Percentiles rank a stretch among this genome's conserved stretches.
phyloP scores from a whole-genome alignment of 2,797 vertebrate genomes.

The Myotis vivesi region DNA sequence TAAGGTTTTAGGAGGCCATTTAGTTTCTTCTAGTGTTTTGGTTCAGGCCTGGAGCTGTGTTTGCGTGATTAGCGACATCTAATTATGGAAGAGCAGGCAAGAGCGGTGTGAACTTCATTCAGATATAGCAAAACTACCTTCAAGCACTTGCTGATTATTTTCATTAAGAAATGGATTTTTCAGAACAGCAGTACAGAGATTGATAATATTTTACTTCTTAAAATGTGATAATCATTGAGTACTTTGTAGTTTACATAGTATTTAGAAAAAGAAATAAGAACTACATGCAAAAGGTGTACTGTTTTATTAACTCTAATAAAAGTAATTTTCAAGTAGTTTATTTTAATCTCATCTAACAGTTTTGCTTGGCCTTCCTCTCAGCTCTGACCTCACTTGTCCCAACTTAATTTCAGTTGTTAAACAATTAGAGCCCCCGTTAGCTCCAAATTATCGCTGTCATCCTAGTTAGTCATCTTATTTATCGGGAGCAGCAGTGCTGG shows the following conservation, averaged over 20 bases:
- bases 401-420: neutral
- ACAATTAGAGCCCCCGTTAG: neutral
- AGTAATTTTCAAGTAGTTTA: neutral
- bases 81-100: neutral
- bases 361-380: neutral
- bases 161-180: slow-evolving; percentile 40
- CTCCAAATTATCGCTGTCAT: neutral
- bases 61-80: neutral
- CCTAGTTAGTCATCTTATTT: neutral
- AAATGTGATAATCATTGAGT: neutral
- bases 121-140: neutral
- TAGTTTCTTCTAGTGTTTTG: neutral
- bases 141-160: neutral
- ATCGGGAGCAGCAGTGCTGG: neutral
- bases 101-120: neutral
- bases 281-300: neutral
- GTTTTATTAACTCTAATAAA: slow-evolving; percentile 1
- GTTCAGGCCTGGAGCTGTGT: slow-evolving; percentile 20
- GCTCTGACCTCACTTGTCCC: neutral
- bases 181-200: neutral
- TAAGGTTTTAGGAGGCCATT: neutral
- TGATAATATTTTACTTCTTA: neutral
- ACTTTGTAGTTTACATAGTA: neutral
- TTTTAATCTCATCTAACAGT: neutral
- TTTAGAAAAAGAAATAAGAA: neutral